phyloP scores from a whole-genome alignment of 2,888 invertebrate species.

The Sepioteuthis lessoniana region DNA sequence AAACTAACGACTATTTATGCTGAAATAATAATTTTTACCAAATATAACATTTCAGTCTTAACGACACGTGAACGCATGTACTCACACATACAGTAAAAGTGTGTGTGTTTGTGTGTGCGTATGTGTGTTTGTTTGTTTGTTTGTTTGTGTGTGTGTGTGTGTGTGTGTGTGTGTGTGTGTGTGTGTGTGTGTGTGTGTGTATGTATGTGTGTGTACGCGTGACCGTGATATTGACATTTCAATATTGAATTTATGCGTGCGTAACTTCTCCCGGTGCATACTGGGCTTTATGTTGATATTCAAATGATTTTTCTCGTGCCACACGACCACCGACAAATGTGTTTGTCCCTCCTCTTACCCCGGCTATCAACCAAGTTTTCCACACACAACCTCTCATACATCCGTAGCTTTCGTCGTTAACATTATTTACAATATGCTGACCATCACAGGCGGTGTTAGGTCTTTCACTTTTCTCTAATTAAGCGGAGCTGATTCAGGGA shows the following conservation, averaged over 20 bases:
- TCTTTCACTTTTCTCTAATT: neutral
- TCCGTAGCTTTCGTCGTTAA: neutral
- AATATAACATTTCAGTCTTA: too few species aligned
- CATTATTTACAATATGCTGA: slow-evolving; percentile 10
- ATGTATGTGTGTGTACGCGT: too few species aligned
- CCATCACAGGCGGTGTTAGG: neutral
- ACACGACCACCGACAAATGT: slow-evolving; percentile 33
- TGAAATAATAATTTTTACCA: too few species aligned
- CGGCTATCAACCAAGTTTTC: too few species aligned
- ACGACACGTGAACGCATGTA: too few species aligned
- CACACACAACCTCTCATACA: neutral
- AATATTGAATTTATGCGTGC: neutral
- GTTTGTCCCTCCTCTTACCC: neutral
- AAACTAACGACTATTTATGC: too few species aligned
- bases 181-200: too few species aligned
- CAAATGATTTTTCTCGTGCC: neutral
- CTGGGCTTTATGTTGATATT: neutral
- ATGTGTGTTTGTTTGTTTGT: too few species aligned
- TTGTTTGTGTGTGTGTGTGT: too few species aligned
- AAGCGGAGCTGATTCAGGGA: neutral
- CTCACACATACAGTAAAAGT: too few species aligned
- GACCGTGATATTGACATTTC: neutral
- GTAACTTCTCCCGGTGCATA: neutral
- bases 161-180: too few species aligned
- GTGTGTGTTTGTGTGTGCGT: too few species aligned